Evolutionary conservation across 2,797 vertebrate species (phyloP).

Genomic region (Cuculus canorus): DNA sequence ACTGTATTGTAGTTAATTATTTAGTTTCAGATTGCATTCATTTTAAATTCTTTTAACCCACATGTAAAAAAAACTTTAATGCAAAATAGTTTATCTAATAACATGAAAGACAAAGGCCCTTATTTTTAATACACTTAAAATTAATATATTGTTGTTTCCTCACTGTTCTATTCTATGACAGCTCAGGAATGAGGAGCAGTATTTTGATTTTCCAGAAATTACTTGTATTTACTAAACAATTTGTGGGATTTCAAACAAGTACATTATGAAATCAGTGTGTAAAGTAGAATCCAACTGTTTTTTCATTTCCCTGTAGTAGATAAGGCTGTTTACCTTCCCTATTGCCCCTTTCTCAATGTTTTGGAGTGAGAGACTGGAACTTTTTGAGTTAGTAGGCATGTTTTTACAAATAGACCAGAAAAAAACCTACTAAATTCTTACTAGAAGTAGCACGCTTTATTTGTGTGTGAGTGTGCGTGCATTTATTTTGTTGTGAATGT

Average conservation of each 20-base stretch:
- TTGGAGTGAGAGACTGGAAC: not conserved
- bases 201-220: constrained; percentile 28
- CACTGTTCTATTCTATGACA: not conserved
- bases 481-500: not conserved
- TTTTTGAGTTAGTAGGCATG: not conserved
- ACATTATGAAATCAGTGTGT: not conserved
- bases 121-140: not conserved
- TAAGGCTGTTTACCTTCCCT: constrained; percentile 8
- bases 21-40: constrained; percentile 70
- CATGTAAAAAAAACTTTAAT: constrained; percentile 54
- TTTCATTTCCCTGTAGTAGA: not conserved
- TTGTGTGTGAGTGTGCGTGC: not conserved
- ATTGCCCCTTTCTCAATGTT: not conserved
- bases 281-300: constrained; percentile 10
- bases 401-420: not conserved
- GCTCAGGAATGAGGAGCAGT: not conserved
- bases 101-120: not conserved
- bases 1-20: constrained; percentile 68
- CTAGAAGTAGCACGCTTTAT: not conserved
- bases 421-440: not conserved
- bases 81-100: constrained; percentile 49
- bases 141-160: not conserved
- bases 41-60: constrained; percentile 45
- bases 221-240: constrained; percentile 17
- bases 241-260: not conserved